Evolutionary conservation across 2,113 vertebrate genomes (phyloP), one percentile per base, ranked within the genome.

Genomic region (Meles meles): DNA sequence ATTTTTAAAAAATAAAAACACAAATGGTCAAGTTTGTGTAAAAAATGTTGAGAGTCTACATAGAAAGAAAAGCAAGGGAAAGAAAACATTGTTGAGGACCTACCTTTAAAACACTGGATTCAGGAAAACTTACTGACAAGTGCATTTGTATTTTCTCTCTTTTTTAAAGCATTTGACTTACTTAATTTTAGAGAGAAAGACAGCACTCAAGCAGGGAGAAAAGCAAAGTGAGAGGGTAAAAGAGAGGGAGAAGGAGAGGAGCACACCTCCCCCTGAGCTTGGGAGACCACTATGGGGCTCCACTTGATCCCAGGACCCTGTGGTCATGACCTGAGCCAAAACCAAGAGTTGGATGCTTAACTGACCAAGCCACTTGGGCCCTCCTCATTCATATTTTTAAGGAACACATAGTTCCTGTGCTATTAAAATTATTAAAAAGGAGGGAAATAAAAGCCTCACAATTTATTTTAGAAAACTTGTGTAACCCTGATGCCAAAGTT

Each of bases 391-490:
- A 5, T 63, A 76, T 61, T 0, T 17, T 59, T 20, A 95, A 80
- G 61, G 74, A 90, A 76, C 23, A 55, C 39, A 49, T 9, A 76
- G 34, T 88, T 95, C 6, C 17, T 52, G 2, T 61, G 31, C 52
- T 94, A 69, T 57, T 61, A 82, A 94, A 86, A 42, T 52, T 55
- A 63, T 55, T 69, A 79, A 86, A 83, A 94, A 1, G 18, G 29
- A 76, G 4, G 3, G 44, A 74, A 49, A 88, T 67, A 18, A 94
- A 88, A 49, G 2, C 25, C 86, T 86, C 17, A 44, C 18, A 72
- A 55, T 76, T 93, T 55, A 71, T 88, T 90, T 96, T 95, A 72
- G 37, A 85, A 90, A 95, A 85, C 47, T 72, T 20, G 1, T 55
- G 52, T 72, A 89, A 85, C 1, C 34, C 31, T 92, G 21, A 96